A percentile compares a stretch with the other conserved stretches of the same genome.
Evolutionary conservation across 2,888 invertebrate genomes (phyloP).

Genomic region (Baccha elongata): DNA sequence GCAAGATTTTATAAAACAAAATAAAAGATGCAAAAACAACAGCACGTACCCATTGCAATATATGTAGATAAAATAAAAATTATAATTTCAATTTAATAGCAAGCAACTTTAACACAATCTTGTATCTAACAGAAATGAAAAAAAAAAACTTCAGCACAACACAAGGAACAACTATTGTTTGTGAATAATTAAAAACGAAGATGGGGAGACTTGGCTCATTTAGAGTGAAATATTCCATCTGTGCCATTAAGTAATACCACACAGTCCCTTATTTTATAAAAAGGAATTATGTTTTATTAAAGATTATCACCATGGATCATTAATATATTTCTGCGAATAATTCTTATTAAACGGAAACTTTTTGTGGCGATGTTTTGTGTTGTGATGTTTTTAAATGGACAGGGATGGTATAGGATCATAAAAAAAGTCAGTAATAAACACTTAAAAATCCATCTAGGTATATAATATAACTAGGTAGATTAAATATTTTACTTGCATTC

Average conservation of each 20-base stretch:
- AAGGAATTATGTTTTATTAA: slow-evolving; percentile 59
- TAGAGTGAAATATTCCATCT: slow-evolving; percentile 35
- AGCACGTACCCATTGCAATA: slow-evolving; percentile 7
- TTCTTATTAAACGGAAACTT: no score
- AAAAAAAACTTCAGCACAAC: no score
- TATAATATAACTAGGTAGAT: no score
- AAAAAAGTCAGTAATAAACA: no score
- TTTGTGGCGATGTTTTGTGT: slow-evolving; percentile 12
- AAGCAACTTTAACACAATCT: slow-evolving; percentile 35
- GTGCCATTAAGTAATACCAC: slow-evolving; percentile 17
- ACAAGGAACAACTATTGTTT: slow-evolving; percentile 51
- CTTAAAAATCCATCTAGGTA: no score
- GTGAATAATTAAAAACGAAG: slow-evolving; percentile 63
- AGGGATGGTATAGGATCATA: slow-evolving; percentile 10
- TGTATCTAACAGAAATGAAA: slow-evolving; percentile 10
- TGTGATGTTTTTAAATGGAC: neutral
- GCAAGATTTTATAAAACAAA: slow-evolving; percentile 34
- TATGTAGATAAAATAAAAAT: slow-evolving; percentile 23
- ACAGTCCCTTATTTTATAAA: slow-evolving; percentile 38
- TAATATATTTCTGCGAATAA: slow-evolving; percentile 70
- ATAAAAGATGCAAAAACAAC: neutral
- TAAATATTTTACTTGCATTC: no score
- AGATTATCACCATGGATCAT: slow-evolving; percentile 70
- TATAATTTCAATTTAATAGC: slow-evolving; percentile 38
- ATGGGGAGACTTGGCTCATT: slow-evolving; percentile 62